These are phyloP conservation scores for Scolopax bukidnonensis DNA, from an alignment of 2,797 vertebrate species.

Conservation along the genomic window DNA sequence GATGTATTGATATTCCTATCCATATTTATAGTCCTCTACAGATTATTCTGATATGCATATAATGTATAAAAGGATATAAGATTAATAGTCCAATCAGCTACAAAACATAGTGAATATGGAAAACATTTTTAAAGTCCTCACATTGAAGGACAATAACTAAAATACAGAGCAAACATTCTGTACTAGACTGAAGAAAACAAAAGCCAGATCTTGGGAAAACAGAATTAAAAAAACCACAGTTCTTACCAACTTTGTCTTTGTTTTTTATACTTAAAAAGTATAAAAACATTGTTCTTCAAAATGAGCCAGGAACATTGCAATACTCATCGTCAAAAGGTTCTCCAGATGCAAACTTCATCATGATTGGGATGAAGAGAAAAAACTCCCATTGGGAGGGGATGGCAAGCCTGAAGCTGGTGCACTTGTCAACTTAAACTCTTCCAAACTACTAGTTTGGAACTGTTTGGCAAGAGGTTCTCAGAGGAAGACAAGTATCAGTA, in stretches of 20 bases:
- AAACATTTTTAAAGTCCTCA: not conserved
- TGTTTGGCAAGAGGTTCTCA: not conserved
- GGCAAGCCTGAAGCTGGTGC: not conserved
- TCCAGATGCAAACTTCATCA: not conserved
- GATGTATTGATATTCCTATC: not conserved
- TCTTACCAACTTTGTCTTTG: not conserved
- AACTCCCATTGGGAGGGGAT: not conserved
- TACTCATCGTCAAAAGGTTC: not conserved
- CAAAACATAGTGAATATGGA: not conserved
- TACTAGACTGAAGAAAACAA: not conserved
- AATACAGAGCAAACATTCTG: not conserved
- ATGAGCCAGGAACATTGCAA: not conserved
- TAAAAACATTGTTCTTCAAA: not conserved
- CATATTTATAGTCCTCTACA: not conserved
- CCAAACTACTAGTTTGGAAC: not conserved
- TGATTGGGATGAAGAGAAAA: not conserved
- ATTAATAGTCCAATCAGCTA: not conserved
- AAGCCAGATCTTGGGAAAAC: not conserved
- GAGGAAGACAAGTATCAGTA: not conserved
- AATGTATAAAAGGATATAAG: not conserved
- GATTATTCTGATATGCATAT: not conserved
- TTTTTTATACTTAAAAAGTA: not conserved
- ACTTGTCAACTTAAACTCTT: not conserved
- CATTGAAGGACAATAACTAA: not conserved
- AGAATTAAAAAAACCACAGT: not conserved